Conservation (phyloP, 2,797 vertebrate species). For the Sebastes ruberrimus region DNA sequence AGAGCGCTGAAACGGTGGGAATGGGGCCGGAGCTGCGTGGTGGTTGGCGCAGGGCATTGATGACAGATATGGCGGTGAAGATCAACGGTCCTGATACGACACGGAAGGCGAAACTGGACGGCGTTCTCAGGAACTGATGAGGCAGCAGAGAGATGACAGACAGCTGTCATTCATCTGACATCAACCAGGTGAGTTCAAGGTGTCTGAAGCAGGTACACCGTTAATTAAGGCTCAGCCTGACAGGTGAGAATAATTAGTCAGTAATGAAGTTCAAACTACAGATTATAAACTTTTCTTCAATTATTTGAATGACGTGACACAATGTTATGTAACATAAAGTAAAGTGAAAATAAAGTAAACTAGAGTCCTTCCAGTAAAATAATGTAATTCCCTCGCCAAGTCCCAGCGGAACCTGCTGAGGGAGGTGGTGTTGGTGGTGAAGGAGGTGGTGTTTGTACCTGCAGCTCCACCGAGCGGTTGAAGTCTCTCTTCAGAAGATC, state of each 20-base stretch:
- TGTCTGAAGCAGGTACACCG: neutral
- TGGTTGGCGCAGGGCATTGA: constrained; percentile 87
- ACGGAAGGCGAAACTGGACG: constrained; percentile 90
- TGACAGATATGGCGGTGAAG: constrained; percentile 92
- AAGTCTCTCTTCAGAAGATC: constrained; percentile 89
- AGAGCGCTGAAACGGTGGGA: constrained; percentile 83
- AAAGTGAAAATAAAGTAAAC: too few species aligned
- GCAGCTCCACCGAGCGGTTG: constrained; percentile 90
- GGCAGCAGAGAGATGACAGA: neutral
- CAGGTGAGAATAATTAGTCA: neutral
- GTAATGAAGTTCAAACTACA: too few species aligned
- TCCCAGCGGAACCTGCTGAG: too few species aligned
- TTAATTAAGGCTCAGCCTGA: neutral
- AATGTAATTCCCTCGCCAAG: too few species aligned
- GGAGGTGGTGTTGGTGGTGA: neutral
- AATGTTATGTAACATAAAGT: too few species aligned
- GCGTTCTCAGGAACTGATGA: constrained; percentile 88
- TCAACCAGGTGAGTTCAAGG: neutral
- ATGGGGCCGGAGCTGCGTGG: constrained; percentile 76
- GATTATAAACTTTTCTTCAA: too few species aligned
- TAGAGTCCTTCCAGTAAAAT: too few species aligned
- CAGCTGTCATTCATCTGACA: constrained; percentile 1
- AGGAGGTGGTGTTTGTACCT: constrained; percentile 80
- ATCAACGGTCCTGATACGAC: constrained; percentile 91
- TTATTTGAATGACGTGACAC: too few species aligned